Percentiles rank a stretch among this genome's conserved stretches.
These are phyloP conservation scores for Stichodactyla mertensii DNA, from an alignment of 64 coral and sea anemone species.

Conservation along the genomic window DNA sequence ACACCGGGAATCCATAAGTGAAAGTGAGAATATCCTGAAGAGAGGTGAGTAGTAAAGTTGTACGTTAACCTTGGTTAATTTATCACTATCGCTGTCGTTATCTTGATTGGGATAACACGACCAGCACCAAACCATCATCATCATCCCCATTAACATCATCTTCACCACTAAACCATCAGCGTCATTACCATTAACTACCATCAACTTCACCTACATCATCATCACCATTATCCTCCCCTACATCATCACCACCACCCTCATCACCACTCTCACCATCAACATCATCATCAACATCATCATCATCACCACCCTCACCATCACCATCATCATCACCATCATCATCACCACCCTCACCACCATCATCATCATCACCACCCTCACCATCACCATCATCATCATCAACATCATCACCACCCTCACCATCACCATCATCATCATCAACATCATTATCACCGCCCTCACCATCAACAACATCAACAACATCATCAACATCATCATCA, in stretches of 20 bases:
- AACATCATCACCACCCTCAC: too few species aligned
- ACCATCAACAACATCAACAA: not conserved
- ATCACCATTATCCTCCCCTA: not conserved
- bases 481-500: too few species aligned
- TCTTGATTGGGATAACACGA: not conserved
- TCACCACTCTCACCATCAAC: too few species aligned
- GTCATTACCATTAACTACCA: too few species aligned
- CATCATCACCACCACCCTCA: too few species aligned
- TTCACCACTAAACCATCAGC: not conserved
- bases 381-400: too few species aligned
- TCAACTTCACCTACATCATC: too few species aligned
- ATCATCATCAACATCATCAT: too few species aligned
- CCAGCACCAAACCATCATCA: not conserved
- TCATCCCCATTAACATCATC: not conserved
- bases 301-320: not conserved
- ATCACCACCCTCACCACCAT: not conserved
- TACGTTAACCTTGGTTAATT: not conserved
- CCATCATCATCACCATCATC: not conserved
- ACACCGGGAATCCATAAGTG: conserved; percentile 41
- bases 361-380: too few species aligned
- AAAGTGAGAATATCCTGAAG: conserved; percentile 43
- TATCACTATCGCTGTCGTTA: not conserved
- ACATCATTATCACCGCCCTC: not conserved
- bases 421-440: too few species aligned
- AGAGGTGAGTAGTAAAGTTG: conserved; percentile 19